Evolutionary conservation across 2,113 vertebrate species (phyloP).

Genomic region (Saguinus midas): DNA sequence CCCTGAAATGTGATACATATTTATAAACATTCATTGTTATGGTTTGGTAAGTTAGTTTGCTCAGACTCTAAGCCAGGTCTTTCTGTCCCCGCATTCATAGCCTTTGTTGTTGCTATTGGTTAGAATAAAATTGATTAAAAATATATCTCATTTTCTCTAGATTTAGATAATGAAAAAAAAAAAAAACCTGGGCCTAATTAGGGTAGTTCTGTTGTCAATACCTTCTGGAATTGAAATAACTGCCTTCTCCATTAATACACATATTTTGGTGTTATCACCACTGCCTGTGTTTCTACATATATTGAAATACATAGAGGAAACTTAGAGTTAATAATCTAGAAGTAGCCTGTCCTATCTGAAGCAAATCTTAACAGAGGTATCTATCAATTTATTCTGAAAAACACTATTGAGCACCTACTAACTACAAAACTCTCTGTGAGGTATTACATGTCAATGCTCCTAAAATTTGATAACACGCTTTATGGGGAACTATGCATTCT

Average conservation of each 20-base stretch:
- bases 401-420: neutral
- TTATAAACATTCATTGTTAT: neutral
- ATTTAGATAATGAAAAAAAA: neutral
- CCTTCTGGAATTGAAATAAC: neutral
- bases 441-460: neutral
- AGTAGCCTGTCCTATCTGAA: neutral
- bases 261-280: neutral
- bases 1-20: neutral
- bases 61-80: neutral
- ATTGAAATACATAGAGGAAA: neutral
- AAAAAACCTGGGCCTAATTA: neutral
- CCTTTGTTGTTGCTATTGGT: neutral
- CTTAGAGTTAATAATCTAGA: neutral
- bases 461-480: neutral
- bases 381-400: neutral
- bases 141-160: neutral
- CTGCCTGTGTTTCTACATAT: neutral
- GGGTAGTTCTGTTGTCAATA: neutral
- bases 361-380: neutral
- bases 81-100: neutral
- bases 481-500: neutral
- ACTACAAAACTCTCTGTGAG: neutral
- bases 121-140: neutral
- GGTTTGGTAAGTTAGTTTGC: neutral
- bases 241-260: neutral